A percentile compares a stretch with the other conserved stretches of the same genome.
Conservation (phyloP, 2,888 invertebrate species). For the Drosophila maculinotata region DNA sequence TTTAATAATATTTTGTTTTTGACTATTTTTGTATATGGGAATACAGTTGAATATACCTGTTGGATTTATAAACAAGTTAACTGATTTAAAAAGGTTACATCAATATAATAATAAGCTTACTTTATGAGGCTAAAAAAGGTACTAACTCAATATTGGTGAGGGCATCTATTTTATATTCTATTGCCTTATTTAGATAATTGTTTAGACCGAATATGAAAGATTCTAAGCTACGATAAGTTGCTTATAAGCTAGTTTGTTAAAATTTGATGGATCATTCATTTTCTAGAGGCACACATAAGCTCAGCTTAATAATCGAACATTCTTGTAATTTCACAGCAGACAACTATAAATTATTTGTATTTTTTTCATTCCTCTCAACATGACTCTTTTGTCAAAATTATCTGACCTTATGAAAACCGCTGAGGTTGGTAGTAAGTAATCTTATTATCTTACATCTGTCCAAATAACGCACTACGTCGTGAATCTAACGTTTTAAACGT, state of each 20-base stretch:
- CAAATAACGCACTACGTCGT: neutral
- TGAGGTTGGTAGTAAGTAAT: neutral
- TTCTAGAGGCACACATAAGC: neutral
- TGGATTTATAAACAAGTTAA: neutral
- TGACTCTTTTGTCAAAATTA: neutral
- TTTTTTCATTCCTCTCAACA: neutral
- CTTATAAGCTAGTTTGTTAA: neutral
- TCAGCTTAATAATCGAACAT: neutral
- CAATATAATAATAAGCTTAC: neutral
- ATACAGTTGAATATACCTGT: neutral
- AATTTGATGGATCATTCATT: neutral
- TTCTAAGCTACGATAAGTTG: neutral
- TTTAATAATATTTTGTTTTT: too few species aligned
- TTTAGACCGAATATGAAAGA: neutral
- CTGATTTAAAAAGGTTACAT: too few species aligned
- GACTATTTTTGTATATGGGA: neutral
- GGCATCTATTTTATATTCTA: neutral
- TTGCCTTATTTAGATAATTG: neutral
- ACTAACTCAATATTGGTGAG: neutral
- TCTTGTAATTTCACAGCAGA: neutral
- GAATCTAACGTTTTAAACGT: constrained; percentile 11
- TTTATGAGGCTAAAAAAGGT: neutral
- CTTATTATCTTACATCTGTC: constrained; percentile 17
- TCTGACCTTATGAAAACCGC: neutral
- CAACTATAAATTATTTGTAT: neutral